Evolutionary conservation across 2,113 vertebrate species (phyloP).

Genomic region (Neomonachus schauinslandi): DNA sequence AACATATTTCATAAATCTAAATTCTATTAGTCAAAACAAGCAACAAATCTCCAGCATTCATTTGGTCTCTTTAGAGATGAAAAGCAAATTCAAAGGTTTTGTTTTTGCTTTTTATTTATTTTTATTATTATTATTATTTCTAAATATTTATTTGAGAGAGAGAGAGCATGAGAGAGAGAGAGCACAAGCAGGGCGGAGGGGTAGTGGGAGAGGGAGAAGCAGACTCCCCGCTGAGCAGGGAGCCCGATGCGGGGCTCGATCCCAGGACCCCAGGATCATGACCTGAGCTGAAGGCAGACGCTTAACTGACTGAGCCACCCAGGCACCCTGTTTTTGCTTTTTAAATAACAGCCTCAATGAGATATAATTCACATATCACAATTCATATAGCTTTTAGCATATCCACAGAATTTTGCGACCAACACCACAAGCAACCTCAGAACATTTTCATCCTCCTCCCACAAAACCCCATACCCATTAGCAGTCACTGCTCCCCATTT

Average conservation of each 20-base stretch:
- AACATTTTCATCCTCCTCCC: neutral
- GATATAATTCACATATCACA: neutral
- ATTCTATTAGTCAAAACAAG: conserved; percentile 32
- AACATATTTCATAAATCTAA: neutral
- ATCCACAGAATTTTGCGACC: neutral
- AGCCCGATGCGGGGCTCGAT: too few relatives aligned
- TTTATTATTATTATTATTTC: too few relatives aligned
- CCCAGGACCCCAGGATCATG: too few relatives aligned
- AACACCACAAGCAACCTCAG: neutral
- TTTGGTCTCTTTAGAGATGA: neutral
- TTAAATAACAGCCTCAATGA: neutral
- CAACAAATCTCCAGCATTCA: neutral
- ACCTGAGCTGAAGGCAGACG: too few relatives aligned
- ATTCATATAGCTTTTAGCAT: neutral
- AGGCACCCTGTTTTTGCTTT: neutral
- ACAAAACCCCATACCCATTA: neutral
- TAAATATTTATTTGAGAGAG: too few relatives aligned
- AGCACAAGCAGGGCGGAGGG: too few relatives aligned
- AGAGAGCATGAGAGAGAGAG: too few relatives aligned
- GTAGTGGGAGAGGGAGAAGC: too few relatives aligned
- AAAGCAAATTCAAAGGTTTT: conserved; percentile 28
- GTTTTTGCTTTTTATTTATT: neutral
- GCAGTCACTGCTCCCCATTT: neutral
- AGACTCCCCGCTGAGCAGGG: too few relatives aligned
- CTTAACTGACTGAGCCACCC: too few relatives aligned